Conservation (phyloP, 2,113 vertebrate genomes). For the Thunnus thynnus region DNA sequence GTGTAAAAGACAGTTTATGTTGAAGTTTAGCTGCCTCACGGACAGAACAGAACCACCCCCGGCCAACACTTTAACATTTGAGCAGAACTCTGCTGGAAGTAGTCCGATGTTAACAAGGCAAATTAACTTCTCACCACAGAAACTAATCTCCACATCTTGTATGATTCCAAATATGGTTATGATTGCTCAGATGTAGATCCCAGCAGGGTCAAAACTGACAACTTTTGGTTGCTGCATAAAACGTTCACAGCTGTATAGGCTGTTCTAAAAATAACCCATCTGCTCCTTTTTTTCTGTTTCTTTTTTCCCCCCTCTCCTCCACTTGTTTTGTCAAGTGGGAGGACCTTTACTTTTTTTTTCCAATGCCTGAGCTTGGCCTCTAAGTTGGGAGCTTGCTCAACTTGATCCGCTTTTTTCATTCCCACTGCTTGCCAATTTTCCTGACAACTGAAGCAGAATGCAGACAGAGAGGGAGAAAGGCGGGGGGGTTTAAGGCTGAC, state of each 20-base stretch:
- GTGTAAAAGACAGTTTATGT: slow-evolving; percentile 47
- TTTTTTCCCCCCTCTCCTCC: slow-evolving; percentile 19
- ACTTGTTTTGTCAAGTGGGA: slow-evolving; percentile 73
- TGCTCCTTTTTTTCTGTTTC: slow-evolving; percentile 29
- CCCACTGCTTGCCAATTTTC: slow-evolving; percentile 80
- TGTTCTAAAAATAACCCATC: slow-evolving; percentile 74
- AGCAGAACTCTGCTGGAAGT: slow-evolving; percentile 38
- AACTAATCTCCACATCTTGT: slow-evolving; percentile 32
- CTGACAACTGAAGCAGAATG: slow-evolving; percentile 83
- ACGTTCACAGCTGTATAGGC: slow-evolving; percentile 58
- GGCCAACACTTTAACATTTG: slow-evolving; percentile 20
- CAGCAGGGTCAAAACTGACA: slow-evolving; percentile 17
- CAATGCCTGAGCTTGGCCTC: slow-evolving; percentile 54
- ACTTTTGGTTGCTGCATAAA: slow-evolving; percentile 42
- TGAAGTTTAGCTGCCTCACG: slow-evolving; percentile 40
- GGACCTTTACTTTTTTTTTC: slow-evolving; percentile 61
- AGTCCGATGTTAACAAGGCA: slow-evolving; percentile 15
- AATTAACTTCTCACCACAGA: slow-evolving; percentile 34
- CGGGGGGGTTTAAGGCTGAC: slow-evolving; percentile 46
- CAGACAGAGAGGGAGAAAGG: slow-evolving; percentile 46
- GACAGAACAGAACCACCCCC: slow-evolving; percentile 30
- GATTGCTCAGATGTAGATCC: neutral
- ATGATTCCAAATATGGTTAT: slow-evolving; percentile 41
- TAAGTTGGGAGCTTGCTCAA: slow-evolving; percentile 75
- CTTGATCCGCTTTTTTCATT: slow-evolving; percentile 74